phyloP scores from a whole-genome alignment of 1,140 invertebrate species.

The Bombus cullumanus region DNA sequence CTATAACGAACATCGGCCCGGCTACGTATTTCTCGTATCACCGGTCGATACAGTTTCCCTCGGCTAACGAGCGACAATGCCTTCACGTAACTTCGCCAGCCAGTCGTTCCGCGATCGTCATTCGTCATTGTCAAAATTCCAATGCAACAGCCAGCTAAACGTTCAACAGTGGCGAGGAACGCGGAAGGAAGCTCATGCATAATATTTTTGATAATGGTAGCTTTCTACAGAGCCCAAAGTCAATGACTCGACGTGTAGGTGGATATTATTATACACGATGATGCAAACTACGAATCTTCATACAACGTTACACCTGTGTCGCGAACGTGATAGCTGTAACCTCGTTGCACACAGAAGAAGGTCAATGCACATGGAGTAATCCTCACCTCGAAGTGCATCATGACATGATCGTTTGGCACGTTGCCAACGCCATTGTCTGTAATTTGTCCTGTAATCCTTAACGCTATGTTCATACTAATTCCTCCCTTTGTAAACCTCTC shows the following conservation, averaged over 20 bases:
- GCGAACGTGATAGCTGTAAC: conserved; percentile 23
- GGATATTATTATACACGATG: conserved; percentile 8
- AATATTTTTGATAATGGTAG: not conserved
- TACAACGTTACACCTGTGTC: conserved; percentile 34
- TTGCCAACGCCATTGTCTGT: conserved; percentile 65
- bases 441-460: conserved; percentile 63
- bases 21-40: not conserved
- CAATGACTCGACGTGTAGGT: not conserved
- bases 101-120: not conserved
- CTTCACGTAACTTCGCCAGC: not conserved
- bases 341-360: conserved; percentile 54
- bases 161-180: not conserved
- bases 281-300: conserved; percentile 44
- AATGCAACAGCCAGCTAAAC: not conserved
- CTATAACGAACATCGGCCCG: conserved; percentile 35
- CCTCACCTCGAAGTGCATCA: conserved; percentile 58
- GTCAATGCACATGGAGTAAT: conserved; percentile 69
- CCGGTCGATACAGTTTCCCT: not conserved
- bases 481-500: not conserved
- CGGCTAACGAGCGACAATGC: not conserved
- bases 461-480: conserved; percentile 62
- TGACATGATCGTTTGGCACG: conserved; percentile 69
- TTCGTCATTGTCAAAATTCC: not conserved
- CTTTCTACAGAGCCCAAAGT: conserved; percentile 39
- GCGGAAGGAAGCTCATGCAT: conserved; percentile 16